Percentiles rank a stretch among this genome's conserved stretches.
phyloP scores from a whole-genome alignment of 2,113 vertebrate species.

The Phalacrocorax aristotelis region DNA sequence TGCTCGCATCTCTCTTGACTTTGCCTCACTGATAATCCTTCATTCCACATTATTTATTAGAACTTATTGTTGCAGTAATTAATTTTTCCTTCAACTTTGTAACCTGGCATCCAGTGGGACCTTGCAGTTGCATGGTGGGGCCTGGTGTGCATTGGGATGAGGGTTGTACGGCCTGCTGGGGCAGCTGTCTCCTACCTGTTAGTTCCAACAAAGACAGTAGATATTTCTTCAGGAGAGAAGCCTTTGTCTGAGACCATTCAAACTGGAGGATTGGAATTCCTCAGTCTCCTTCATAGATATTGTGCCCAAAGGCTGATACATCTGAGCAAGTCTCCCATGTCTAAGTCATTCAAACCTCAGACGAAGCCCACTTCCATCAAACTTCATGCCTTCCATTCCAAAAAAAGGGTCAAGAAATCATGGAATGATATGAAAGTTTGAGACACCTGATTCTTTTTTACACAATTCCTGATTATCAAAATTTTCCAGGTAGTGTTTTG shows the following conservation, averaged over 20 bases:
- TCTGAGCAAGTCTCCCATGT: not conserved
- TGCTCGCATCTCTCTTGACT: not conserved
- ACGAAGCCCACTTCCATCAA: not conserved
- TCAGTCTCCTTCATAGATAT: not conserved
- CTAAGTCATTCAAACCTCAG: not conserved
- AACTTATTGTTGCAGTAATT: not conserved
- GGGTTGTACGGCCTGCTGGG: not conserved
- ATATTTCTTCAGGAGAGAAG: not conserved
- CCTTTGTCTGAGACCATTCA: not conserved
- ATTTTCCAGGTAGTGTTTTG: not conserved
- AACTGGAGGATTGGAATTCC: not conserved
- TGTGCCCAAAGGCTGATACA: not conserved
- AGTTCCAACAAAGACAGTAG: not conserved
- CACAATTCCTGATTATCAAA: not conserved
- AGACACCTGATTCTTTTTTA: not conserved
- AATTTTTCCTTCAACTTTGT: not conserved
- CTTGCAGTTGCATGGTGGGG: not conserved
- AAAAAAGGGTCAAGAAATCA: not conserved
- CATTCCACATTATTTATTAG: not conserved
- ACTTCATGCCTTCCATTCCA: not conserved
- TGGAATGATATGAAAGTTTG: not conserved
- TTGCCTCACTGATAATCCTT: not conserved
- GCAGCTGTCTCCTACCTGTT: not conserved
- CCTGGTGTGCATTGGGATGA: not conserved
- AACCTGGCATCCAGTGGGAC: not conserved